Evolutionary conservation across 2,888 invertebrate genomes (phyloP).

Genomic region (Thumatha senex): DNA sequence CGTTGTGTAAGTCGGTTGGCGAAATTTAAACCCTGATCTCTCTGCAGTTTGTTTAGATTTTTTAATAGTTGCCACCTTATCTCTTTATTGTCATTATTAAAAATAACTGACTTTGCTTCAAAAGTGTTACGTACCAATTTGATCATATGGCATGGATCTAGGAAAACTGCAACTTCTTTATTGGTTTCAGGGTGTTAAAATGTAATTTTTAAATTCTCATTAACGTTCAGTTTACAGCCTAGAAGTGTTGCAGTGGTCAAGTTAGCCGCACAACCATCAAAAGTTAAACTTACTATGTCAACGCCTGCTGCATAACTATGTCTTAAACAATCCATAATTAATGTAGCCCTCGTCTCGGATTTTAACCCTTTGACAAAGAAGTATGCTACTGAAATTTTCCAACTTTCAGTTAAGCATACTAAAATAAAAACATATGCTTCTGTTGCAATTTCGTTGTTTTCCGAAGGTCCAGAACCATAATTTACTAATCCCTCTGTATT

Average conservation of each 20-base stretch:
- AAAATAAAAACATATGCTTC: slow-evolving; percentile 28
- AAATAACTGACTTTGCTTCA: slow-evolving; percentile 6
- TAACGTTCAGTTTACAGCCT: slow-evolving; percentile 12
- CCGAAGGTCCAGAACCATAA: slow-evolving; percentile 17
- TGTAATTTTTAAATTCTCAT: slow-evolving; percentile 10
- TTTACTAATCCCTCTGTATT: slow-evolving; percentile 11
- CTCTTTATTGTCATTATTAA: no score
- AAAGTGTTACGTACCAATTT: slow-evolving; percentile 20
- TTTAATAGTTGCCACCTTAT: no score
- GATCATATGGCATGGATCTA: no score
- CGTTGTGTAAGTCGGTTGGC: slow-evolving; percentile 3
- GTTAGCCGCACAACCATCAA: slow-evolving; percentile 20
- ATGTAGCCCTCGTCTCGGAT: slow-evolving; percentile 14
- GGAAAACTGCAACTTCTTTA: no score
- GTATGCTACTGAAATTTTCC: slow-evolving; percentile 25
- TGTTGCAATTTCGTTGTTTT: slow-evolving; percentile 14
- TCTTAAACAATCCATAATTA: slow-evolving; percentile 10
- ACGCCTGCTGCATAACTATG: slow-evolving; percentile 6
- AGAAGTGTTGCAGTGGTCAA: slow-evolving; percentile 12
- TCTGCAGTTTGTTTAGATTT: slow-evolving; percentile 1
- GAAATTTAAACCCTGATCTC: not conserved
- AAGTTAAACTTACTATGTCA: slow-evolving; percentile 14
- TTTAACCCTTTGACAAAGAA: slow-evolving; percentile 21
- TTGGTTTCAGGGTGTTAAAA: slow-evolving; percentile 19
- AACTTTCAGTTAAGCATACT: slow-evolving; percentile 16